Percentiles rank a stretch among this genome's conserved stretches.
Evolutionary conservation across 2,797 vertebrate species (phyloP).

Genomic region (Gymnopithys bicolor): DNA sequence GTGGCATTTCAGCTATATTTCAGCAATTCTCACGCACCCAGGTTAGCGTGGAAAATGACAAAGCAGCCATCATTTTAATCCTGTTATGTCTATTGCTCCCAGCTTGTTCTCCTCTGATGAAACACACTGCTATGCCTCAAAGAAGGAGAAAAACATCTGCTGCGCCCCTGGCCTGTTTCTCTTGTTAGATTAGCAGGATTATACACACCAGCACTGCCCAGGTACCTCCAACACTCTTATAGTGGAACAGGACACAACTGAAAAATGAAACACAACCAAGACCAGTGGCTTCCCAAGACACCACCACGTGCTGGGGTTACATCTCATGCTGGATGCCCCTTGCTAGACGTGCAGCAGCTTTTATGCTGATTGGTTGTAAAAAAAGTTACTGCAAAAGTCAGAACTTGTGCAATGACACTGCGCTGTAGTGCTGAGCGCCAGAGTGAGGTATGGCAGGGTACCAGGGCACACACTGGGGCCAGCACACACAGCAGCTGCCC

Average conservation of each 20-base stretch:
- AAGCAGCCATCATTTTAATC: slow-evolving; percentile 41
- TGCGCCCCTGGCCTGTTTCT: background rate
- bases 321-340: background rate
- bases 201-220: background rate
- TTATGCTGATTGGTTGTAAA: background rate
- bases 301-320: background rate
- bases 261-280: background rate
- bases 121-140: background rate
- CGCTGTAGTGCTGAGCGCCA: fast-evolving
- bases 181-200: background rate
- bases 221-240: background rate
- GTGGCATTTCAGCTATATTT: background rate
- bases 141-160: background rate
- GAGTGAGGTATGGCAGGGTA: fast-evolving
- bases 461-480: fast-evolving
- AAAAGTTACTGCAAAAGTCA: background rate
- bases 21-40: background rate
- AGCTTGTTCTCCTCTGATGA: slow-evolving; percentile 11
- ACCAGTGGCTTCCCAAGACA: fast-evolving
- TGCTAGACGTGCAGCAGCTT: fast-evolving
- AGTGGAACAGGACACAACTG: background rate
- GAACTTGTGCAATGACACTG: fast-evolving
- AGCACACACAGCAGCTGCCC: fast-evolving
- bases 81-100: slow-evolving; percentile 35
- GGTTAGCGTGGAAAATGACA: slow-evolving; percentile 30